Conservation (phyloP, 2,113 vertebrate genomes). For the Brienomyrus brachyistius region DNA sequence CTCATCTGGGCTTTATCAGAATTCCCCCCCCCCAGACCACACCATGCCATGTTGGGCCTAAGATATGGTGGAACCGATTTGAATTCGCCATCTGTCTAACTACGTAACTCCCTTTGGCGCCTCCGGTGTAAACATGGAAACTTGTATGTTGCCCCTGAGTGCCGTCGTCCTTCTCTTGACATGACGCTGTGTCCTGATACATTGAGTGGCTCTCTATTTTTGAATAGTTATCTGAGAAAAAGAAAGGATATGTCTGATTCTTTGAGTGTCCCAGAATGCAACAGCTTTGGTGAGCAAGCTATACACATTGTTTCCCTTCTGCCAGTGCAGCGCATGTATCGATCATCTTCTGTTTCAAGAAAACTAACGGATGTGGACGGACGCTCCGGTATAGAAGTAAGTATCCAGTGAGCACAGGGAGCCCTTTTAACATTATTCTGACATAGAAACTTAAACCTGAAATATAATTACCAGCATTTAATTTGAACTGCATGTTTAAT, state of each 20-base stretch:
- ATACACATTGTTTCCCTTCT: not conserved
- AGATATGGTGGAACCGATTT: not conserved
- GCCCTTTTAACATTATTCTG: not conserved
- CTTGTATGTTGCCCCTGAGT: not conserved
- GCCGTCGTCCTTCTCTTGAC: not conserved
- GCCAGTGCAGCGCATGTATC: not conserved
- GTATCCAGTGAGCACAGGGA: not conserved
- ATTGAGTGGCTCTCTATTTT: not conserved
- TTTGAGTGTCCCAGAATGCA: not conserved
- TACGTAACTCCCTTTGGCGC: not conserved
- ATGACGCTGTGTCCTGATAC: not conserved
- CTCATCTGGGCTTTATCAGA: not conserved
- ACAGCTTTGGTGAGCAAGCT: not conserved
- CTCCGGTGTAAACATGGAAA: not conserved
- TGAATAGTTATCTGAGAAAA: not conserved
- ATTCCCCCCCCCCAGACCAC: not conserved
- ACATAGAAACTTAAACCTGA: not conserved
- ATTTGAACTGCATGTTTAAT: not conserved
- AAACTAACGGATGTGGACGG: not conserved
- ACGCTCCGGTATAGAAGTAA: not conserved
- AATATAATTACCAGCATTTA: not conserved
- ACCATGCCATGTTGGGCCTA: not conserved
- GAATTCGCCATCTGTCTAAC: not conserved
- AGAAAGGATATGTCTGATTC: not conserved
- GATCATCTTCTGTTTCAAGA: not conserved